Evolutionary conservation across 2,113 vertebrate genomes (phyloP), one percentile per base, ranked within the genome.

Genomic region (Centropristis striata): DNA sequence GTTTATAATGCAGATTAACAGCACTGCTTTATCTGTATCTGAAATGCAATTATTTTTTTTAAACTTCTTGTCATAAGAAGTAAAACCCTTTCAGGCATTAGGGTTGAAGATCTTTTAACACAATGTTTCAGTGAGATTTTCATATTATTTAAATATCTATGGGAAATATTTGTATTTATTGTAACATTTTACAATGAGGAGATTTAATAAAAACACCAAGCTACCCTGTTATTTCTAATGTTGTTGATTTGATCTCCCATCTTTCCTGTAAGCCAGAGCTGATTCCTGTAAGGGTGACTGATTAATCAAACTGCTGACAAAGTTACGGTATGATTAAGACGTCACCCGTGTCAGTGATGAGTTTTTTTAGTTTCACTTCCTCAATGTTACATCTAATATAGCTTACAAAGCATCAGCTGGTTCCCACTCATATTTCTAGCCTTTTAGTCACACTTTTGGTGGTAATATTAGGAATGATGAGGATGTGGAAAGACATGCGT

Each of bases 331-430:
- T 78, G 18, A 69, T n/a, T 36, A 75, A 53, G 70, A 14, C 44
- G 9, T 8, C 23, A n/a, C 18, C 14, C 11, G 60, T 37, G 60
- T 37, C 41, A 72, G 50, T 60, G 4, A n/a, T 51, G 20, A 28
- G 36, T 37, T 10, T 21, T 16, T n/a, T 20, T 51, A 53, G 49
- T 78, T 55, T 85, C 47, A 86, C 86, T 91, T 90, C 90, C 86
- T 67, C 49, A 57, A 12, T 2, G 27, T 3, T 15, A 14, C 1
- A 8, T 42, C 5, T 51, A 11, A 47, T 32, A 23, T 25, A 42
- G 20, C 21, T 69, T 11, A 42, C 20, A 13, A 53, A 66, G 41
- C 1, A 55, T 59, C 67, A 60, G 55, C 44, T 79, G 69, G 39
- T 16, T 59, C 14, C 18, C 12, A 39, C 3, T 49, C 50, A 70